These are phyloP conservation scores for Lamellibrachia columna DNA, from an alignment of 2,888 invertebrate genomes.

Conservation along the genomic window DNA sequence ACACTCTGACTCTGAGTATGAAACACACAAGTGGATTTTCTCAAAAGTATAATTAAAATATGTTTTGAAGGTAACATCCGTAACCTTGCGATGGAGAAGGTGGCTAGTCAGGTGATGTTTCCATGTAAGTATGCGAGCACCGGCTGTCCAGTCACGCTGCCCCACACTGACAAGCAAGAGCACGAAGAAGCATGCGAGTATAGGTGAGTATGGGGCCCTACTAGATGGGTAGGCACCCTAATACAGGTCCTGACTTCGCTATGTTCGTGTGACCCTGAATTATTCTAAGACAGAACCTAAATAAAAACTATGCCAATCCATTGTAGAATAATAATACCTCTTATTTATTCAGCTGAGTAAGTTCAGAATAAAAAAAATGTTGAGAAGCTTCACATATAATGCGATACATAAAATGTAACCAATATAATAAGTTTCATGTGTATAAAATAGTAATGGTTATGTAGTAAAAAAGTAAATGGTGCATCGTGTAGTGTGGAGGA, in stretches of 20 bases:
- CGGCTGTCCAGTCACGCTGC: constrained; percentile 90
- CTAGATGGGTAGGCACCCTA: not conserved
- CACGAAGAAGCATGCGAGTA: constrained; percentile 99
- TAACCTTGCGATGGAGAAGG: constrained; percentile 99
- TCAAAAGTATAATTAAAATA: not conserved
- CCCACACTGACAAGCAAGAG: constrained; percentile 97
- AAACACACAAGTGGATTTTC: not conserved
- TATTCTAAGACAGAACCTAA: no score
- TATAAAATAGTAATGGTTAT: no score
- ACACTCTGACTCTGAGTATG: no score
- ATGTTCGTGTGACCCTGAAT: no score
- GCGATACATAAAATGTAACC: no score
- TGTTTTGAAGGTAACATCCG: constrained; percentile 82
- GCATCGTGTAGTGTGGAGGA: not conserved
- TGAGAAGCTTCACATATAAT: no score
- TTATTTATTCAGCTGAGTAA: no score
- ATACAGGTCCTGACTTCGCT: not conserved
- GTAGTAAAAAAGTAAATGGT: no score
- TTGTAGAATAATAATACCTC: no score
- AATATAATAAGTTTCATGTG: no score
- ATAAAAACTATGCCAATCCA: no score
- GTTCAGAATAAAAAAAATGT: no score
- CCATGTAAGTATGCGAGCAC: constrained; percentile 98
- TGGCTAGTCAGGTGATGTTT: constrained; percentile 97
- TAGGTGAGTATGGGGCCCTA: constrained; percentile 66